Base-by-base conservation (phyloP, 2,113 vertebrate species). In the Brevimyrus niger region DNA sequence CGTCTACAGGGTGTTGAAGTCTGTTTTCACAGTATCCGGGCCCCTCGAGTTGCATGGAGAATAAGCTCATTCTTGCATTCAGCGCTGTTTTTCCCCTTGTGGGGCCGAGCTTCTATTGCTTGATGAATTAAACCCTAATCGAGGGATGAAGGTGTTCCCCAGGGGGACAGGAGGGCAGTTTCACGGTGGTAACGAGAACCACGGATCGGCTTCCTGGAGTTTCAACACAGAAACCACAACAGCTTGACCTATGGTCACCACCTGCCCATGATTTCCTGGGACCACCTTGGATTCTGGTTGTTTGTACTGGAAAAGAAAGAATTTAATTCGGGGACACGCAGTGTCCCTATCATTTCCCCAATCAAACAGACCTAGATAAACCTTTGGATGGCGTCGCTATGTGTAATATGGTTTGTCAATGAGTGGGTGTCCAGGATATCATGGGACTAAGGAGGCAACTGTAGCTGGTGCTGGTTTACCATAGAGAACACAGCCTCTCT, bases 41-140 rank as follows among this genome's bases (percentile, higher is more conserved):
- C 46, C 88, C 86, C 61, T 10, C n/a, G 21, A 83, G 80, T 3
- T 31, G 1, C 0, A 86, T 89, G 91, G 87, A 92, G 90, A 92
- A 88, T 73, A 69, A 86, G 91, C 90, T 93, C 90, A 92, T 91
- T 88, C 91, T 92, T 91, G 91, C 88, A 93, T 92, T 93, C 89
- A 91, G 65, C 84, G 90, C 42, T 84, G 88, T 90, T 91, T 90
- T 90, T 91, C 88, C 90, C 85, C 61, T 31, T 27, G 90, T 85
- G 89, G 90, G 51, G 88, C 90, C 82, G 90, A 89, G 50, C 90
- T 91, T 87, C 65, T 90, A 94, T 93, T 88, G 92, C 92, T 93
- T 89, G 90, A 50, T 1, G 31, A 80, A 47, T 90, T 91, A 91
- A 93, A 90, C 89, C 91, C 90, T 93, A 92, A 94, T 91, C 92